These are phyloP conservation scores for Bedellia somnulentella DNA, from an alignment of 2,888 invertebrate genomes.

Conservation along the genomic window DNA sequence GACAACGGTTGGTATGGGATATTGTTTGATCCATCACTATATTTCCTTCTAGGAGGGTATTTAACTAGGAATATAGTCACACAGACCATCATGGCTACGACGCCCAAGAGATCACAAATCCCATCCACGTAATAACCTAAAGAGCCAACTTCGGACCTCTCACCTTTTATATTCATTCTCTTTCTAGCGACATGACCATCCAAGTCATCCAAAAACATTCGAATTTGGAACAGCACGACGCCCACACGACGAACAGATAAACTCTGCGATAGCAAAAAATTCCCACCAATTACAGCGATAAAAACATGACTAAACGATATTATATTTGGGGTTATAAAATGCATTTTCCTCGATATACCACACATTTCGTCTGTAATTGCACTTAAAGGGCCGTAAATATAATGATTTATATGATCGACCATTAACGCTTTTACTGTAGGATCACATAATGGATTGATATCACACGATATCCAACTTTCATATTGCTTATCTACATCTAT, in stretches of 20 bases:
- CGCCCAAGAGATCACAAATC: conserved; percentile 77
- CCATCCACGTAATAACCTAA: conserved; percentile 83
- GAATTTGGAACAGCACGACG: conserved; percentile 75
- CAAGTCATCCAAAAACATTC: conserved; percentile 82
- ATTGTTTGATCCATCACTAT: conserved; percentile 64
- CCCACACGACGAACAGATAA: conserved; percentile 72
- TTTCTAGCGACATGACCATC: conserved; percentile 86
- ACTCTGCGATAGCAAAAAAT: conserved; percentile 72
- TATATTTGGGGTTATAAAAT: conserved; percentile 77
- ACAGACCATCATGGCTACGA: conserved; percentile 70
- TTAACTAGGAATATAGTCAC: conserved; percentile 69
- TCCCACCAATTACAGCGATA: conserved; percentile 73
- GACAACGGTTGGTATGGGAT: conserved; percentile 48
- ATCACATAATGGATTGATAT: conserved; percentile 73
- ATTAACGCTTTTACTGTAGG: conserved; percentile 83
- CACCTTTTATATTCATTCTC: conserved; percentile 73
- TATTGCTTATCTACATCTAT: conserved; percentile 41
- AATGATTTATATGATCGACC: conserved; percentile 83
- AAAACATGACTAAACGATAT: conserved; percentile 81
- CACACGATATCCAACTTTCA: conserved; percentile 66
- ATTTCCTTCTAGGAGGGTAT: conserved; percentile 74
- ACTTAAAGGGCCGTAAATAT: conserved; percentile 79
- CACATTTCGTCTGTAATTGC: conserved; percentile 69
- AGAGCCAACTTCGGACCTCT: conserved; percentile 78
- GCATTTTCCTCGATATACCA: conserved; percentile 60